Conservation (phyloP, 2,888 invertebrate genomes). For the Calliopum simillimum region DNA sequence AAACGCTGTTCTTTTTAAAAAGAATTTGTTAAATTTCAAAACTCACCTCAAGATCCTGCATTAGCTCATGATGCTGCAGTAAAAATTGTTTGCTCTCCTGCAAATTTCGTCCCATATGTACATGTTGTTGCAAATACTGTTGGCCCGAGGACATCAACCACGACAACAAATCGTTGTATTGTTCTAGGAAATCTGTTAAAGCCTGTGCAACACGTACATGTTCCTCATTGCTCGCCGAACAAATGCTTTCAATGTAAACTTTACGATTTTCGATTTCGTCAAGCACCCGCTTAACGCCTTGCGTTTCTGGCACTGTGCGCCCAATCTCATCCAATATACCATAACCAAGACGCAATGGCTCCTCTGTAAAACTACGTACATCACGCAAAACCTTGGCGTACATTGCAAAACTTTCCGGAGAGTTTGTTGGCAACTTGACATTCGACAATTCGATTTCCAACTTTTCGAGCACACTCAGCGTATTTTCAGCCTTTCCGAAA, state of each 20-base stretch:
- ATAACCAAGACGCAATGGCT: conserved; percentile 79
- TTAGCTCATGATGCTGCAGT: conserved; percentile 77
- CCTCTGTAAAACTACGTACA: conserved; percentile 75
- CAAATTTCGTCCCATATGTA: conserved; percentile 79
- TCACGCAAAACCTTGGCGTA: conserved; percentile 76
- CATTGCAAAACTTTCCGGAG: conserved; percentile 76
- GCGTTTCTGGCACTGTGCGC: conserved; percentile 74
- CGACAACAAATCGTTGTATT: conserved; percentile 76
- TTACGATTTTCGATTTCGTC: conserved; percentile 82
- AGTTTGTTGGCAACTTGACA: conserved; percentile 74
- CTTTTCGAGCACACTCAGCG: conserved; percentile 78
- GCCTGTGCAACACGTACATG: conserved; percentile 77
- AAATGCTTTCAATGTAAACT: conserved; percentile 73
- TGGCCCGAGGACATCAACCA: conserved; percentile 82
- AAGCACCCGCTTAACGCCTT: conserved; percentile 75
- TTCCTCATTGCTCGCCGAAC: conserved; percentile 77
- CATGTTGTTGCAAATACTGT: conserved; percentile 78
- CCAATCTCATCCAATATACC: conserved; percentile 77
- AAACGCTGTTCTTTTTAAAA: not conserved
- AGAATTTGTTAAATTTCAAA: not conserved
- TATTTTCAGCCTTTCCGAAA: conserved; percentile 79
- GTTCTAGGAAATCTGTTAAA: conserved; percentile 76
- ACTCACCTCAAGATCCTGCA: conserved; percentile 77
- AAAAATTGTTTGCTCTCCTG: conserved; percentile 78
- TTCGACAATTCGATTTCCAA: conserved; percentile 79